phyloP scores from a whole-genome alignment of 2,888 invertebrate genomes.

The Ochropleura leucogaster region DNA sequence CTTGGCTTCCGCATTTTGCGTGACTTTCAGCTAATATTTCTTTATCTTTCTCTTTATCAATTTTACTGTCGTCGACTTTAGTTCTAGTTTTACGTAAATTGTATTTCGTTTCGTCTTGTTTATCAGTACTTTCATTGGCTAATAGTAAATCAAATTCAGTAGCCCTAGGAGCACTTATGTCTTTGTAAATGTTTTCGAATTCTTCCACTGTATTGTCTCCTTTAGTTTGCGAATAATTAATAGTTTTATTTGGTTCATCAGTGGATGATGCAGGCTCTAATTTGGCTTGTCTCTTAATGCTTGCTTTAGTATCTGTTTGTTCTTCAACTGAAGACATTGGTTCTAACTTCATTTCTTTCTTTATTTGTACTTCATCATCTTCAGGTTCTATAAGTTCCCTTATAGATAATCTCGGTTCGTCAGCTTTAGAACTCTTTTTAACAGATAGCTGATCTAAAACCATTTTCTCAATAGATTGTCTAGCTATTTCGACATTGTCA shows the following conservation, averaged over 20 bases:
- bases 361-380: conserved; percentile 35
- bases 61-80: conserved; percentile 45
- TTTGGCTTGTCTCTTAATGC: conserved; percentile 49
- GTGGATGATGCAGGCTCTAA: conserved; percentile 37
- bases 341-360: conserved; percentile 58
- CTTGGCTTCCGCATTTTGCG: conserved; percentile 72
- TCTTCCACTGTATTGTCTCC: conserved; percentile 78
- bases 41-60: conserved; percentile 50
- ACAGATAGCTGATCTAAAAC: conserved; percentile 67
- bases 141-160: conserved; percentile 83
- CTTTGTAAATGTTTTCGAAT: conserved; percentile 84
- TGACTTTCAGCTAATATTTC: conserved; percentile 67
- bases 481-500: conserved; percentile 64
- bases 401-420: conserved; percentile 32
- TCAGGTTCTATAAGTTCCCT: conserved; percentile 37
- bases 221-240: conserved; percentile 43
- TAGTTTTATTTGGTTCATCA: conserved; percentile 57
- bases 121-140: conserved; percentile 39
- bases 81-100: conserved; percentile 75
- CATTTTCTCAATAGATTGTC: conserved; percentile 72
- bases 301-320: conserved; percentile 6
- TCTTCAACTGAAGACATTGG: conserved; percentile 45
- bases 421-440: conserved; percentile 33
- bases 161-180: conserved; percentile 78
- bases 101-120: conserved; percentile 71